Evolutionary conservation across 1,140 invertebrate species (phyloP).

Genomic region (Pachypsylla venusta): DNA sequence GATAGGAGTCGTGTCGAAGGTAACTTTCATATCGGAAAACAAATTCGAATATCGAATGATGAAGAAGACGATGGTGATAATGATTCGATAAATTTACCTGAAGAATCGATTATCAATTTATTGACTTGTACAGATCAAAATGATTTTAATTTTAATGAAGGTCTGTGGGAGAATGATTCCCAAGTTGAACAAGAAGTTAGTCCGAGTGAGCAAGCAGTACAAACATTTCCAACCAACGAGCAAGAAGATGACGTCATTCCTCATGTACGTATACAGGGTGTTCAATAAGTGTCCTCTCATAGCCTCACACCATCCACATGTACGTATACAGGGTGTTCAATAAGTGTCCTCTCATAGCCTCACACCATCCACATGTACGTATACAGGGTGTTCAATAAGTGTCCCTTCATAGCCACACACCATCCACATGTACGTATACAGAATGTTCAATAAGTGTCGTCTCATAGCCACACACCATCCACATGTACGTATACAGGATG

Average conservation of each 20-base stretch:
- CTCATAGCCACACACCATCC: too few species aligned
- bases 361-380: too few species aligned
- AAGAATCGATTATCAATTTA: background rate
- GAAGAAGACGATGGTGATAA: background rate
- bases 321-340: too few species aligned
- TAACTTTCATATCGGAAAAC: background rate
- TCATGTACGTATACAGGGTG: too few species aligned
- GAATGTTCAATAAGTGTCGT: too few species aligned
- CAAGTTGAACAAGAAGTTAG: background rate
- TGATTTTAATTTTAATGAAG: background rate
- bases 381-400: too few species aligned
- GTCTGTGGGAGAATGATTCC: background rate
- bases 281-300: too few species aligned
- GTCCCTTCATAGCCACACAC: too few species aligned
- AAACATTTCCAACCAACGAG: background rate
- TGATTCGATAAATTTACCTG: background rate
- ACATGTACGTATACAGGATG: too few species aligned
- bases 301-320: too few species aligned
- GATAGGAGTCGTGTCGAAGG: background rate
- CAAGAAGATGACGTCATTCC: constrained; percentile 10
- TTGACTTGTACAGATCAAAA: background rate
- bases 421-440: too few species aligned
- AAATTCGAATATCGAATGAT: background rate
- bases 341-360: too few species aligned
- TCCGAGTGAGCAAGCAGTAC: background rate